Base-by-base conservation (phyloP, 2,113 vertebrate species). In the Colinus virginianus region DNA sequence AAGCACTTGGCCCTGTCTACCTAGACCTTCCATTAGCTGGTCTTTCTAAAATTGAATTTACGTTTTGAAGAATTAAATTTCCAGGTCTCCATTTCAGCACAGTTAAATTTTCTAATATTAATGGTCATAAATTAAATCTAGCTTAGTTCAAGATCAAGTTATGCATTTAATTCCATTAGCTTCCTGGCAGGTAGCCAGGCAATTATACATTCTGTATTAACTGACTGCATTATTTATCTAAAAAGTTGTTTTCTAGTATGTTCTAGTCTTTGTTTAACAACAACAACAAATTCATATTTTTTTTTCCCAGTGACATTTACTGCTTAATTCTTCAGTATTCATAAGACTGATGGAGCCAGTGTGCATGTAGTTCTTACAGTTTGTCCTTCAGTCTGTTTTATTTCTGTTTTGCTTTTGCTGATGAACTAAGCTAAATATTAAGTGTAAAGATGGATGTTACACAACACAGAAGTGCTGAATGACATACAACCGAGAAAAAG, bases 101-200 rank as follows among this genome's bases (percentile, higher is more conserved):
- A 88, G 64, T 85, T 96, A 83, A 85, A 79, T 89, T 95, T 87
- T 95, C 84, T 91, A 59, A 77, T 93, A 93, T 91, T 75, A 94
- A 80, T 68, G 64, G 43, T 30, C 83, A 86, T 84, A 93, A 96
- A 96, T 94, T 93, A 88, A 93, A 96, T 94, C 64, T 77, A 64
- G 38, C 59, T 63, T 40, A 75, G 69, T 55, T 81, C 38, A 75
- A 86, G 88, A 93, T 91, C 76, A 21, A 78, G 64, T 95, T 95
- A 83, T 8, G 45, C 23, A 49, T 87, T 95, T 77, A 96, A 96
- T 95, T 87, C 46, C 85, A 93, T 93, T 88, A 88, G 58, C 61
- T 93, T 83, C 72, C 61, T 91, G 92, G 83, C 83, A 80, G 19
- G 55, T 20, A 85, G 19, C 23, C 68, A 77, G 63, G 84, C 61